Conservation (phyloP, 2,113 vertebrate species). For the Antechinus flavipes region DNA sequence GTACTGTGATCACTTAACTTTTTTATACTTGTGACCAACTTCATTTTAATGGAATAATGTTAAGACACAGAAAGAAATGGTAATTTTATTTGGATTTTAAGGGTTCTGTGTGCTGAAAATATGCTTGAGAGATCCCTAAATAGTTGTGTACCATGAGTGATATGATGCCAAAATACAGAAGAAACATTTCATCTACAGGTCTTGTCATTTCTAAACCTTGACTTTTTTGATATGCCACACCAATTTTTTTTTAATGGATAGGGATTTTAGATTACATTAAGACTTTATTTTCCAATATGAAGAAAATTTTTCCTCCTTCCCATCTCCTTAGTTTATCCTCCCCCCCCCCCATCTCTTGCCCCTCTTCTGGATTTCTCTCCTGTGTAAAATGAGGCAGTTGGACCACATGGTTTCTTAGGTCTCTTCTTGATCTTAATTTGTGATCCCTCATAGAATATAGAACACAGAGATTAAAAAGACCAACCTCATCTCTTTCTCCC, state of each 20-base stretch:
- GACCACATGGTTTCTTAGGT: background rate
- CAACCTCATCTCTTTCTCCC: background rate
- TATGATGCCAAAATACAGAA: slow-evolving; percentile 66
- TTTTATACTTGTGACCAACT: background rate
- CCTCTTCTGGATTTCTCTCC: background rate
- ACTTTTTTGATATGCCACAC: slow-evolving; percentile 57
- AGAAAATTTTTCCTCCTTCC: background rate
- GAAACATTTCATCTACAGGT: slow-evolving; percentile 40
- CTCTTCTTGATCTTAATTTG: background rate
- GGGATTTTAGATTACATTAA: slow-evolving; percentile 40
- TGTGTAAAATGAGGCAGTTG: no score
- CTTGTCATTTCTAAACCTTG: slow-evolving; percentile 54
- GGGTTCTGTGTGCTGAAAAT: slow-evolving; percentile 54
- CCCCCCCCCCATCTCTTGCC: slow-evolving; percentile 51
- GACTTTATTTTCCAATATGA: slow-evolving; percentile 47
- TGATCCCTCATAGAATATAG: background rate
- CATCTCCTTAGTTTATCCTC: background rate
- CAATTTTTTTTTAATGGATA: slow-evolving; percentile 30
- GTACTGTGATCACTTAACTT: no score
- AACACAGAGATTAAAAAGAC: background rate
- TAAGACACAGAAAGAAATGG: slow-evolving; percentile 40
- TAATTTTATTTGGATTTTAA: background rate
- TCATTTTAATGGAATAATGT: slow-evolving; percentile 49
- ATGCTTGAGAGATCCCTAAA: slow-evolving; percentile 43
- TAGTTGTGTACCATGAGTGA: slow-evolving; percentile 29